A percentile compares a stretch with the other conserved stretches of the same genome.
These are phyloP conservation scores for Asarcornis scutulata DNA, from an alignment of 2,113 vertebrate genomes.

Conservation along the genomic window DNA sequence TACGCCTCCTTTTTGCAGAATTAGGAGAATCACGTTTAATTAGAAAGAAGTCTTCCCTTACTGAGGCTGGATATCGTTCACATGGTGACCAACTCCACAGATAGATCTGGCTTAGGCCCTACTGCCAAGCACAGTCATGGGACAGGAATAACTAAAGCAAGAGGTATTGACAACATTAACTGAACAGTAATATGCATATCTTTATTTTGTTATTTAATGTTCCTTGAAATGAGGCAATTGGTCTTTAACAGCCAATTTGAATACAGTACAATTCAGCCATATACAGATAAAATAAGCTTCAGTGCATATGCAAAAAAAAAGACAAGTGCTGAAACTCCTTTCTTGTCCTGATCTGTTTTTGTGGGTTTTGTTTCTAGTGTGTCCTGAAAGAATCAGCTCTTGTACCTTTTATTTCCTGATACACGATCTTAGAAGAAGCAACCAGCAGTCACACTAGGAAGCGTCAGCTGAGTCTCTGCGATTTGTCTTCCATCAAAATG, in stretches of 20 bases:
- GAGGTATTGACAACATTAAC: background rate
- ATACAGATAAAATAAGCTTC: background rate
- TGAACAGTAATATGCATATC: accelerated
- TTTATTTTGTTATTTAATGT: background rate
- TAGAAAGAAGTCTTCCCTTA: background rate
- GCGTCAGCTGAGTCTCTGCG: background rate
- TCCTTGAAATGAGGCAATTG: background rate
- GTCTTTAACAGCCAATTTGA: background rate
- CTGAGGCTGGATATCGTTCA: background rate
- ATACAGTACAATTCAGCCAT: background rate
- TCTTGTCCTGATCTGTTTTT: background rate
- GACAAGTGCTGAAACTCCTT: background rate
- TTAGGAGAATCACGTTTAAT: background rate
- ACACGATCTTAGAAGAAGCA: background rate
- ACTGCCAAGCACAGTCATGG: background rate
- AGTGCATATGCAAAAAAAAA: background rate
- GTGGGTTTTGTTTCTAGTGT: background rate
- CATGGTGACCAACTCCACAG: background rate
- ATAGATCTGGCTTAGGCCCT: background rate
- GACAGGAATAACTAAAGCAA: background rate
- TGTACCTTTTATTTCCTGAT: background rate
- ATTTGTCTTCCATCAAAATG: background rate
- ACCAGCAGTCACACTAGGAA: background rate
- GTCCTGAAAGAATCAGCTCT: background rate
- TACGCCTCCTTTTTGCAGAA: background rate